phyloP scores from a whole-genome alignment of 2,888 invertebrate species.

The Graphium colonna region DNA sequence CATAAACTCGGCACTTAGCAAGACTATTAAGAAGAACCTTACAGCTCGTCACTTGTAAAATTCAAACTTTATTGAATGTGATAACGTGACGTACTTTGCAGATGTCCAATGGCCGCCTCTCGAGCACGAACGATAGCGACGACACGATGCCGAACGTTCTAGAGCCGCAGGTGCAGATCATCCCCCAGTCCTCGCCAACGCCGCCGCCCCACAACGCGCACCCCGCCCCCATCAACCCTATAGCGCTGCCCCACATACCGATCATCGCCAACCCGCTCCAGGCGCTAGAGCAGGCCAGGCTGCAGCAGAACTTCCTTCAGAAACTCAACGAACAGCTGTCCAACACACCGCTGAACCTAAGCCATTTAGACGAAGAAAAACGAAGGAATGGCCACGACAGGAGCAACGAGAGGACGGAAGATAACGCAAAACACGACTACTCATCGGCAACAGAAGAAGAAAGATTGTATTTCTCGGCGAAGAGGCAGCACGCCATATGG shows the following conservation, averaged over 20 bases:
- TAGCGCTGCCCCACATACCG: constrained; percentile 41
- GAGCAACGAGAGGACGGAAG: constrained; percentile 40
- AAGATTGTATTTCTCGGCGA: constrained; percentile 64
- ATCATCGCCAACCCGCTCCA: constrained; percentile 57
- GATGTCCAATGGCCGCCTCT: constrained; percentile 77
- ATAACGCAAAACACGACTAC: constrained; percentile 50
- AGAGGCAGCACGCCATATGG: constrained; percentile 71
- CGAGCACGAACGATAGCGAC: constrained; percentile 75
- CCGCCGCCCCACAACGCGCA: constrained; percentile 43
- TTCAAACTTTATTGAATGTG: no score
- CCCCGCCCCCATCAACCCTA: constrained; percentile 30
- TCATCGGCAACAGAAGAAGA: constrained; percentile 63
- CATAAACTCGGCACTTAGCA: no score
- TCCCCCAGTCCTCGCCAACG: constrained; percentile 63
- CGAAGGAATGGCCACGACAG: constrained; percentile 50
- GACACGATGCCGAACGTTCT: constrained; percentile 72
- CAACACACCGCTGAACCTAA: constrained; percentile 69
- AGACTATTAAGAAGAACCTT: no score
- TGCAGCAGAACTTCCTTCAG: constrained; percentile 65
- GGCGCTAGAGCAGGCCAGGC: constrained; percentile 65
- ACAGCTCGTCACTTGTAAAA: no score
- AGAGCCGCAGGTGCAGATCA: constrained; percentile 69
- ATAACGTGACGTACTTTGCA: no score
- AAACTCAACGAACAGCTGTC: constrained; percentile 67
- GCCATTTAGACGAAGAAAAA: constrained; percentile 61